Percentiles rank a stretch among this genome's conserved stretches.
Evolutionary conservation across 2,797 vertebrate genomes (phyloP).

Genomic region (Rhodeus uyekii): DNA sequence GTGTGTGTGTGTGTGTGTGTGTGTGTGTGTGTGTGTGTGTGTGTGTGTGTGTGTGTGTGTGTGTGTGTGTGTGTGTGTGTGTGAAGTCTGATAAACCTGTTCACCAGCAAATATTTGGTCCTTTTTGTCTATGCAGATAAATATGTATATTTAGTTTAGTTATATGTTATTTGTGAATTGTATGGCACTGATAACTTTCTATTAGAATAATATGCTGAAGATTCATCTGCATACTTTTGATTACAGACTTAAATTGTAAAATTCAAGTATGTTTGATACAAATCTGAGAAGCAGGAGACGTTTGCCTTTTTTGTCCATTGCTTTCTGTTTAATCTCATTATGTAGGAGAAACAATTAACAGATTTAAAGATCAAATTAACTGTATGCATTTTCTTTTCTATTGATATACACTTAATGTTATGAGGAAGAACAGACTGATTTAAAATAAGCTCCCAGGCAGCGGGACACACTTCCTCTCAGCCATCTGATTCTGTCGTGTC

Average conservation of each 20-base stretch:
- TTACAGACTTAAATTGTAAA: background rate
- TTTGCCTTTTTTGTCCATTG: background rate
- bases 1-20: too few species aligned
- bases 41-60: background rate
- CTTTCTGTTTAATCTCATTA: background rate
- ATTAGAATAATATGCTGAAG: background rate
- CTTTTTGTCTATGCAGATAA: background rate
- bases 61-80: background rate
- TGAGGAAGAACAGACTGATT: background rate
- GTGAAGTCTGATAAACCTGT: background rate
- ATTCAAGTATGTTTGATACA: background rate
- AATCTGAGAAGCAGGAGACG: background rate
- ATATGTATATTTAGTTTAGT: background rate
- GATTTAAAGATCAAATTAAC: background rate
- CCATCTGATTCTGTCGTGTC: conserved; percentile 16
- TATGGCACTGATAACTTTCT: background rate
- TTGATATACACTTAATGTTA: background rate
- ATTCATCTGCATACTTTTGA: background rate
- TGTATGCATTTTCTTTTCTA: background rate
- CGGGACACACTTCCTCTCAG: conserved; percentile 19
- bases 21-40: too few species aligned
- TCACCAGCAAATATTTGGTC: too few species aligned
- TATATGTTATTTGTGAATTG: background rate
- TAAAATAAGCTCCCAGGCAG: background rate
- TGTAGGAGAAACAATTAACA: background rate